Evolutionary conservation across 2,113 vertebrate species (phyloP).

Genomic region (Perccottus glenii): DNA sequence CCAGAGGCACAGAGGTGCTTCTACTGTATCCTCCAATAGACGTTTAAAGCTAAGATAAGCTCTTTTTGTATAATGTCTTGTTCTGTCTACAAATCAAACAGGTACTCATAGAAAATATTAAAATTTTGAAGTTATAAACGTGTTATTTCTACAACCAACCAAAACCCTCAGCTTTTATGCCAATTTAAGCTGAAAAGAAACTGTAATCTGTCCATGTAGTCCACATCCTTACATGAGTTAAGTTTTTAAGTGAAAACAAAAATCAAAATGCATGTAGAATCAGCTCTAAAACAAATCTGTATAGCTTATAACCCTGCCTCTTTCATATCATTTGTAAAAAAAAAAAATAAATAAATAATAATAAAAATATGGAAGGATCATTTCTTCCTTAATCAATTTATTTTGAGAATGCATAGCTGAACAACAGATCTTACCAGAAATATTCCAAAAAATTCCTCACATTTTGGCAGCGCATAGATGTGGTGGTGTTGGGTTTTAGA

Average conservation of each 20-base stretch:
- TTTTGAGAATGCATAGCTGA: too few species aligned
- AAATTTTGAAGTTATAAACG: not conserved
- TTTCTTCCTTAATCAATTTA: too few species aligned
- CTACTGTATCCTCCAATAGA: slow-evolving; percentile 7
- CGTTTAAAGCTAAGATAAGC: slow-evolving; percentile 4
- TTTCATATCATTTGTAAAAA: not conserved
- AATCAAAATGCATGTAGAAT: too few species aligned
- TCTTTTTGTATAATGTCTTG: not conserved
- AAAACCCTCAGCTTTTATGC: not conserved
- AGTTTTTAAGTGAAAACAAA: too few species aligned
- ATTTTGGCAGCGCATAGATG: not conserved
- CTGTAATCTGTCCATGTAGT: not conserved
- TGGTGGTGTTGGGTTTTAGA: not conserved
- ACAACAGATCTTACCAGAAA: too few species aligned
- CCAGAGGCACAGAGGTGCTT: slow-evolving; percentile 15
- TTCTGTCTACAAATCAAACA: not conserved
- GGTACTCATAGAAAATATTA: too few species aligned
- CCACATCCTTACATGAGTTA: not conserved
- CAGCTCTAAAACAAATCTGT: not conserved
- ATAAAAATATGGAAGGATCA: too few species aligned
- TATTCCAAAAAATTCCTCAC: not conserved
- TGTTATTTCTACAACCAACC: not conserved
- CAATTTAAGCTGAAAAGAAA: not conserved
- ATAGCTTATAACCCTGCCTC: too few species aligned
- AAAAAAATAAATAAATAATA: too few species aligned